Conservation (phyloP, 1,140 invertebrate genomes). For the Atta texana region DNA sequence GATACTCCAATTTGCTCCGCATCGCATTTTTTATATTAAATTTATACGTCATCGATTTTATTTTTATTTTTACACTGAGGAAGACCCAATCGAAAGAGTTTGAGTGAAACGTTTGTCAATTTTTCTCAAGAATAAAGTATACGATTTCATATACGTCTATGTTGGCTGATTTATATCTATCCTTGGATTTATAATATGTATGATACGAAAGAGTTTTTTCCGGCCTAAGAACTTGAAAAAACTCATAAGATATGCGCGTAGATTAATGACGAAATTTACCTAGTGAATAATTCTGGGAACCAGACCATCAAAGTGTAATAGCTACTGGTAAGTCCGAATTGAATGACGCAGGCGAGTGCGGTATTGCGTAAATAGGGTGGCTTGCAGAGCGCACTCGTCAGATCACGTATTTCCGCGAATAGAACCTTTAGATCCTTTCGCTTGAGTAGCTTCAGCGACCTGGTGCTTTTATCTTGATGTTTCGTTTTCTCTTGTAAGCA, state of each 20-base stretch:
- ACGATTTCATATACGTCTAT: no score
- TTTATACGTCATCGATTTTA: no score
- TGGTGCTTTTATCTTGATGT: slow-evolving; percentile 84
- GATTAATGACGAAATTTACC: slow-evolving; percentile 63
- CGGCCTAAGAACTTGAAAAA: no score
- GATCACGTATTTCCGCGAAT: slow-evolving; percentile 89
- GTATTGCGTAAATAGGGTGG: slow-evolving; percentile 91
- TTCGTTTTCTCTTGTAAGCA: slow-evolving; percentile 88
- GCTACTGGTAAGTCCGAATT: slow-evolving; percentile 91
- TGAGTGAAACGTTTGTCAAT: no score
- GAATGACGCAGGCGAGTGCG: slow-evolving; percentile 90
- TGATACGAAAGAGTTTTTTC: no score
- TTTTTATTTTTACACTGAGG: no score
- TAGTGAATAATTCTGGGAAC: slow-evolving; percentile 92
- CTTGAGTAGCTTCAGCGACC: slow-evolving; percentile 86
- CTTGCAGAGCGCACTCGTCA: slow-evolving; percentile 90
- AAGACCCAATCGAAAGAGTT: no score
- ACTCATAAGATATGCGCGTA: not conserved
- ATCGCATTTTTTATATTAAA: no score
- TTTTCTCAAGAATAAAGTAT: no score
- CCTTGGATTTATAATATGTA: no score
- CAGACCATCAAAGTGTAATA: slow-evolving; percentile 94
- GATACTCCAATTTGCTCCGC: no score
- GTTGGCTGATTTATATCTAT: no score
- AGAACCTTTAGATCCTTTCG: slow-evolving; percentile 89